Evolutionary conservation across 2,888 invertebrate species (phyloP).

Genomic region (Malachius bipustulatus): DNA sequence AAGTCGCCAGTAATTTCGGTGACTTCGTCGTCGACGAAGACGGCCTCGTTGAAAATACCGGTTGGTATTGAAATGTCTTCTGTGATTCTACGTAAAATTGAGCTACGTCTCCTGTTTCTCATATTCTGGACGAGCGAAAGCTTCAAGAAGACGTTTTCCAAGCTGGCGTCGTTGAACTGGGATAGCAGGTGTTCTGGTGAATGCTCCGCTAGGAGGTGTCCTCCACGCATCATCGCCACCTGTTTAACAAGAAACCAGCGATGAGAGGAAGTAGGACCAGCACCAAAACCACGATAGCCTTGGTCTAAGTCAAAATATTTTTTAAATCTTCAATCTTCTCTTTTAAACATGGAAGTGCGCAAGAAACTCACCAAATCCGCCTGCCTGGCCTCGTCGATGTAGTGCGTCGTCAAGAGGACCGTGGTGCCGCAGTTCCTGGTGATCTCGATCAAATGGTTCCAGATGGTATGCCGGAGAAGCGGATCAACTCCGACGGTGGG

Average conservation of each 20-base stretch:
- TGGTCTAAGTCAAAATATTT: no score
- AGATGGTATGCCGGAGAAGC: slow-evolving; percentile 88
- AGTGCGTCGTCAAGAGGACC: slow-evolving; percentile 81
- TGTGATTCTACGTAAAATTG: slow-evolving; percentile 64
- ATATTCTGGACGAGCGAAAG: slow-evolving; percentile 68
- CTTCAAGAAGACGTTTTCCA: slow-evolving; percentile 74
- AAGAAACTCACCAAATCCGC: slow-evolving; percentile 72
- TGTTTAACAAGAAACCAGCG: no score
- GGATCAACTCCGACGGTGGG: no score
- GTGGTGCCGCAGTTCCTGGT: slow-evolving; percentile 80
- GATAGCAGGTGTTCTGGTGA: slow-evolving; percentile 59
- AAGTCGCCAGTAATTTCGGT: slow-evolving; percentile 79
- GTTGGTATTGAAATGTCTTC: slow-evolving; percentile 53
- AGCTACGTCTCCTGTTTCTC: slow-evolving; percentile 68
- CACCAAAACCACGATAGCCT: no score
- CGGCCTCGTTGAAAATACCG: slow-evolving; percentile 52
- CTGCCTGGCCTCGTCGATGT: slow-evolving; percentile 84
- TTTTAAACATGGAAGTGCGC: no score
- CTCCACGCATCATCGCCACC: slow-evolving; percentile 78
- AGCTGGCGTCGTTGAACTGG: slow-evolving; percentile 57
- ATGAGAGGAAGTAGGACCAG: no score
- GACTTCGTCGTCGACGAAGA: slow-evolving; percentile 52
- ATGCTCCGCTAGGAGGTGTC: slow-evolving; percentile 71
- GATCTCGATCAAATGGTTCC: slow-evolving; percentile 81
- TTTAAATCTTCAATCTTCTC: no score